These are phyloP conservation scores for Hyposoter didymator DNA, from an alignment of 2,888 invertebrate species.

Conservation along the genomic window DNA sequence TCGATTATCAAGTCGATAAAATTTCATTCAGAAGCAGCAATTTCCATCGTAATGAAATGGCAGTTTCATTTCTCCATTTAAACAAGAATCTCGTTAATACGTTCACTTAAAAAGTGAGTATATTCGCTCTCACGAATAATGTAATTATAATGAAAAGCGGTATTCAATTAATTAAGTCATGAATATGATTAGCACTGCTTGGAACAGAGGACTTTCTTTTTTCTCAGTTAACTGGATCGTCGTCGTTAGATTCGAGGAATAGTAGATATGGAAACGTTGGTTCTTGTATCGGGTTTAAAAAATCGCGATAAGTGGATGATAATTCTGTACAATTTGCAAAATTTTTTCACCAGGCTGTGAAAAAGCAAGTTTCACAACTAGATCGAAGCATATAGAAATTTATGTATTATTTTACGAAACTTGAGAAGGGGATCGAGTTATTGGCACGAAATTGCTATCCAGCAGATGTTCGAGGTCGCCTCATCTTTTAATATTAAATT, in stretches of 20 bases:
- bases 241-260: not conserved
- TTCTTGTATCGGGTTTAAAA: not conserved
- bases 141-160: conserved; percentile 12
- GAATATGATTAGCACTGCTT: conserved; percentile 10
- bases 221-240: conserved; percentile 13
- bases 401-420: conserved; percentile 10
- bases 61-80: not conserved
- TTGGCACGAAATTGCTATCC: not conserved
- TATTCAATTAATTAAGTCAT: conserved; percentile 25
- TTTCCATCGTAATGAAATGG: conserved; percentile 12
- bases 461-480: not conserved
- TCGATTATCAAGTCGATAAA: conserved; percentile 3
- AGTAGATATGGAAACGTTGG: not conserved
- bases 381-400: not conserved
- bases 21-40: not conserved
- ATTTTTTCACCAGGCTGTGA: not conserved
- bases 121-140: conserved; percentile 34
- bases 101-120: conserved; percentile 15
- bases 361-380: not conserved
- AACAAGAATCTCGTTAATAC: conserved; percentile 15
- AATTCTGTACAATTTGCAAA: not conserved
- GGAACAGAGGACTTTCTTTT: conserved; percentile 31
- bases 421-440: conserved; percentile 4
- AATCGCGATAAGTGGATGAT: conserved; percentile 6
- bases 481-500: conserved; percentile 19